Base-by-base conservation (phyloP, 2,113 vertebrate species). In the Hippocampus zosterae region DNA sequence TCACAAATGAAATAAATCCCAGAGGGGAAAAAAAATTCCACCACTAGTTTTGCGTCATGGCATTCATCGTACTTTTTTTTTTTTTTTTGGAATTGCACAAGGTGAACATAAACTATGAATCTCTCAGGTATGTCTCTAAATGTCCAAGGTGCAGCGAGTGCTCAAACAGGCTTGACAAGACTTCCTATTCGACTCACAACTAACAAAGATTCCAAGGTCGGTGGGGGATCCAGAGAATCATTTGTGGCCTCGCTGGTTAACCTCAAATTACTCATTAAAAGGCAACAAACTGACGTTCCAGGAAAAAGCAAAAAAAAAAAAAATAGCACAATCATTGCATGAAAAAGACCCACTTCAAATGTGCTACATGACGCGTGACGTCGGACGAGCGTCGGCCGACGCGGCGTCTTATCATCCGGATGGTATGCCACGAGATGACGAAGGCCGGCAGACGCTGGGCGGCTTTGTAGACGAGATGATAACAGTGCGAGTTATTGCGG, bases 401-500 rank as follows among this genome's bases (percentile, higher is more conserved):
- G 53, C 76, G 71, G 52, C 75, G 67, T 48, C 81, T 50, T 73
- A 68, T 74, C 65, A 41, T 77, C 4, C 1, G 9, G 37, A 23
- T 41, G n/a, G 52, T 27, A 65, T 61, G 65, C 23, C 55, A 44
- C 21, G 69, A 55, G 23, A 65, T 18, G 62, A 70, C 53, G 70
- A 82, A 62, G 52, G 71, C 42, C n/a, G n/a, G 67, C 8, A 33
- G 62, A 76, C 50, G 75, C 69, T 77, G 57, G 78, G 65, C 75
- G 79, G 65, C 8, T n/a, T 55, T 70, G 73, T 15, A 68, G 41
- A 53, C 80, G 68, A 81, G 74, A 81, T 74, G 83, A 81, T 87
- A 85, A 82, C 74, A 83, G 79, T 76, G 74, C 85, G 84, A 87
- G 81, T 88, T 84, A 87, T 81, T 79, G 72, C 76, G 77, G 82